These are phyloP conservation scores for Eueremaeus valkanovi DNA, from an alignment of 2,888 invertebrate genomes.

Conservation along the genomic window DNA sequence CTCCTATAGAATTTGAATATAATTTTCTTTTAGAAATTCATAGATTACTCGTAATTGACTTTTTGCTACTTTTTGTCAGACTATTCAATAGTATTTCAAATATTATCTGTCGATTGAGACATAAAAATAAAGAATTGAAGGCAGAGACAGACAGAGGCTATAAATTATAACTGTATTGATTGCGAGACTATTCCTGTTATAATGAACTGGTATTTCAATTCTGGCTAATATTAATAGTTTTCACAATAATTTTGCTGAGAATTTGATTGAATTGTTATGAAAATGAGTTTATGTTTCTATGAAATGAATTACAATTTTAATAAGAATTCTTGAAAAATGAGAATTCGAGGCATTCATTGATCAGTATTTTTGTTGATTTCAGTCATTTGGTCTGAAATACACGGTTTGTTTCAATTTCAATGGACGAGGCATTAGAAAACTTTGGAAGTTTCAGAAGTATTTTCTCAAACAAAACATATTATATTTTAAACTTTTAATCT, in stretches of 20 bases:
- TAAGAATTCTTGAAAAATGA: constrained; percentile 5
- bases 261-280: no score
- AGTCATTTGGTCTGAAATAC: not conserved
- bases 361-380: no score
- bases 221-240: no score
- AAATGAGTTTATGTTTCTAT: no score
- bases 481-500: not conserved
- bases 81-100: not conserved
- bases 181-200: no score
- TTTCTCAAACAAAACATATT: not conserved
- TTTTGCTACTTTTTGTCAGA: not conserved
- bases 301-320: no score
- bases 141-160: no score
- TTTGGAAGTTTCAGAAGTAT: not conserved
- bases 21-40: not conserved
- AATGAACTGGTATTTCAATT: no score
- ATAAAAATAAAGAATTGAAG: constrained; percentile 21
- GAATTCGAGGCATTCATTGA: no score
- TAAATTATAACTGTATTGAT: no score
- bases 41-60: not conserved
- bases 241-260: no score
- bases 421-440: constrained; percentile 14
- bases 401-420: not conserved
- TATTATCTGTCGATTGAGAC: not conserved
- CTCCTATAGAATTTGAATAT: no score